These are phyloP conservation scores for Caenorhabditis latens DNA, from an alignment of 1,140 invertebrate genomes.

Conservation along the genomic window DNA sequence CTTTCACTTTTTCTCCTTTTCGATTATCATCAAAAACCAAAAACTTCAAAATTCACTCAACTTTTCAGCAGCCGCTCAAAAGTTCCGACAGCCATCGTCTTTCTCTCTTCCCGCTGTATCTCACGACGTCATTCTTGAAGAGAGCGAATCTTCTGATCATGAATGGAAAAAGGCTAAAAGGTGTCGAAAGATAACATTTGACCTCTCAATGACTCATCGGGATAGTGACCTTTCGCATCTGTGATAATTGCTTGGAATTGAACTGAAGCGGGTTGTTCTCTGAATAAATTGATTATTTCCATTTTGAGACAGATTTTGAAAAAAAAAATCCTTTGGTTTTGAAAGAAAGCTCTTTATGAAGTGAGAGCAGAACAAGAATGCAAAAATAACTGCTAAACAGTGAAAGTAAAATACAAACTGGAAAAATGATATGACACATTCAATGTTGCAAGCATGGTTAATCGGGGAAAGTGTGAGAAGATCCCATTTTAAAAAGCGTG, in stretches of 20 bases:
- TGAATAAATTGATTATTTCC: background rate
- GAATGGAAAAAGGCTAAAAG: constrained; percentile 20
- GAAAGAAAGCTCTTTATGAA: background rate
- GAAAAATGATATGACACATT: constrained; percentile 1
- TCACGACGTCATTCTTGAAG: constrained; percentile 47
- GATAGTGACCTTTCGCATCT: constrained; percentile 27
- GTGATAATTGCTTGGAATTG: background rate
- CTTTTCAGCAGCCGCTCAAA: constrained; percentile 24
- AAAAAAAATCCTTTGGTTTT: background rate
- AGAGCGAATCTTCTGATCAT: constrained; percentile 46
- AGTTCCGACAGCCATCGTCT: constrained; percentile 44
- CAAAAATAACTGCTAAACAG: constrained; percentile 21
- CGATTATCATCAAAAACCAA: constrained; percentile 30
- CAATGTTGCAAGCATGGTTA: constrained; percentile 25
- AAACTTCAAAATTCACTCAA: constrained; percentile 39
- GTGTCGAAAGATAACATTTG: constrained; percentile 38
- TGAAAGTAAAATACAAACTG: constrained; percentile 2
- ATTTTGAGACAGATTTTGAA: background rate
- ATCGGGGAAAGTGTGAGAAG: background rate
- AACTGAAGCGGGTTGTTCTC: background rate
- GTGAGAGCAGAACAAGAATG: constrained; percentile 2
- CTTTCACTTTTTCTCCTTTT: background rate
- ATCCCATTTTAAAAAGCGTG: too few relatives aligned
- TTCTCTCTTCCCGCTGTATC: constrained; percentile 47
- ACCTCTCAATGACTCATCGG: constrained; percentile 20